Evolutionary conservation across 2,888 invertebrate genomes (phyloP), one percentile per base, ranked within the genome.

Genomic region (Anaspis maculata): DNA sequence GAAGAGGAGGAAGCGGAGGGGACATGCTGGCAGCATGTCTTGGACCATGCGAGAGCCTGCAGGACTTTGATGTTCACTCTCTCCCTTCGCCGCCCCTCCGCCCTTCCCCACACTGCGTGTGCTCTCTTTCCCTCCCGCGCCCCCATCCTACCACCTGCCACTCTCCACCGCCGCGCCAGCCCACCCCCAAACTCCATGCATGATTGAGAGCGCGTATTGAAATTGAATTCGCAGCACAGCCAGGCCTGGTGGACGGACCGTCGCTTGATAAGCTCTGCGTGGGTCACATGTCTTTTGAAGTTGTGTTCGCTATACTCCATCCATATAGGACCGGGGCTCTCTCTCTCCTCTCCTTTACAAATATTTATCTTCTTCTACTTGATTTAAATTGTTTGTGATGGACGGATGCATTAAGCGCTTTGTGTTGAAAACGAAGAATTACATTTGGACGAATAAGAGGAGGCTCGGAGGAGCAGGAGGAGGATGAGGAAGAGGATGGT

Each of bases 201-300:
- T 62, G 63, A 63, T 62, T 63, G 64, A 63, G 62, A 59, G 62
- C 63, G 59, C 59, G 65, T 64, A 66, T 64, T 66, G 65, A 64
- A 66, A 66, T 66, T 66, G 65, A 66, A 66, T 64, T 66, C 63
- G 59, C 57, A 59, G 55, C 46, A 48, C 49, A n/a, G n/a, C n/a
- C n/a, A n/a, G n/a, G n/a, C n/a, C n/a, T n/a, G n/a, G n/a, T 47
- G 48, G 51, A 49, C 49, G 38, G 51, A 48, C 52, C 55, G 52
- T 51, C 48, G 48, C 52, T 55, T 52, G 55, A 56, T 56, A 56
- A 57, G 55, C 56, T 51, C 45, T 46, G 49, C 49, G 45, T 45
- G 42, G 50, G 49, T 52, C 51, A 48, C 51, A 45, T 49, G 49
- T 51, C 48, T 50, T 50, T 50, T 49, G 46, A 48, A 48, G 46